phyloP scores from a whole-genome alignment of 1,140 invertebrate species.

The Drosophila repletoides region DNA sequence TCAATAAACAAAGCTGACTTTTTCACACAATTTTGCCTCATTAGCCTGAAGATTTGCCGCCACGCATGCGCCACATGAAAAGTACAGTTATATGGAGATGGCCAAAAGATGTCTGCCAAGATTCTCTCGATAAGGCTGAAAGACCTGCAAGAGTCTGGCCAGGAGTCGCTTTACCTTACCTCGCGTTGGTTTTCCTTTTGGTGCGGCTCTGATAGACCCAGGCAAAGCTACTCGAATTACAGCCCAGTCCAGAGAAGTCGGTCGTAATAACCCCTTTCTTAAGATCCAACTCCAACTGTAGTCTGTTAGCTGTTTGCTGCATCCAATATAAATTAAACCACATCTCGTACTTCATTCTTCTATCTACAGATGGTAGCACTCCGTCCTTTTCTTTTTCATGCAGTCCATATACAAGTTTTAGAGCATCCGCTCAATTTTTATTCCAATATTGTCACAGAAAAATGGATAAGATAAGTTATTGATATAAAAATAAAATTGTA shows the following conservation, averaged over 20 bases:
- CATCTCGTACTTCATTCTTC: conserved; percentile 17
- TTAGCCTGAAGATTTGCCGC: conserved; percentile 42
- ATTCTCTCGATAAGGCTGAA: conserved; percentile 34
- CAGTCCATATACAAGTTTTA: too few relatives aligned
- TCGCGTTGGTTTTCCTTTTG: conserved; percentile 25
- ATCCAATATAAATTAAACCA: conserved; percentile 41
- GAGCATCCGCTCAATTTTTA: too few relatives aligned
- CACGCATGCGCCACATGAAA: conserved; percentile 40
- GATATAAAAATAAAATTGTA: too few relatives aligned
- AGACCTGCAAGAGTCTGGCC: too few relatives aligned
- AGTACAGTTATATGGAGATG: conserved; percentile 54
- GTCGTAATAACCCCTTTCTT: too few relatives aligned
- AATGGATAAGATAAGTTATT: too few relatives aligned
- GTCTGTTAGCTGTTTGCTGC: conserved; percentile 35
- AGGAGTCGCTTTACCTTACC: too few relatives aligned
- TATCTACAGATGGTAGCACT: too few relatives aligned
- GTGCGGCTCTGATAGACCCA: background rate
- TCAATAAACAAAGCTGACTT: conserved; percentile 20
- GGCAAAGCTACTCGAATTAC: conserved; percentile 1
- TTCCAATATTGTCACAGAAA: too few relatives aligned
- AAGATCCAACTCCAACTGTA: too few relatives aligned
- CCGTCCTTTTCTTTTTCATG: too few relatives aligned
- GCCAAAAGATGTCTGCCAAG: conserved; percentile 33
- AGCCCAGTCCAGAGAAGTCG: background rate
- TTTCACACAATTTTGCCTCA: conserved; percentile 49